Conservation (phyloP, 2,888 invertebrate genomes). For the Acanthococcus lagerstroemiae region DNA sequence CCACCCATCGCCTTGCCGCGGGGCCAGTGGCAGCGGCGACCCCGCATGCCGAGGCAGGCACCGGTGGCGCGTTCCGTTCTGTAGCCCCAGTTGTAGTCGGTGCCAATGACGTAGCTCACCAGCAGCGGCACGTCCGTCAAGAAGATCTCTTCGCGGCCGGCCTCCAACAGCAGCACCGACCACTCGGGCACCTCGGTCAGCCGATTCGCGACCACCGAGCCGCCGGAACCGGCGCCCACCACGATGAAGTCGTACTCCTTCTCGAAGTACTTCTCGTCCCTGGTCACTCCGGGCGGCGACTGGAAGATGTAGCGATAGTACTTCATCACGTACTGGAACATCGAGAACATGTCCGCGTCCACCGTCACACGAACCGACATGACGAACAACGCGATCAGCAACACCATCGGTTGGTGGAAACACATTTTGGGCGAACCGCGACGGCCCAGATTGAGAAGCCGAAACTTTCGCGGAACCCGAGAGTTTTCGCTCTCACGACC, state of each 20-base stretch:
- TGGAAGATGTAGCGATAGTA: conserved; percentile 22
- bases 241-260: conserved; percentile 43
- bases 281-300: conserved; percentile 8
- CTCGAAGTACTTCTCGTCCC: conserved; percentile 34
- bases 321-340: conserved; percentile 14
- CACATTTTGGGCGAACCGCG: conserved; percentile 8
- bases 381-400: not conserved
- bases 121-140: conserved; percentile 45
- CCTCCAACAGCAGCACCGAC: conserved; percentile 45
- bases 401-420: conserved; percentile 7
- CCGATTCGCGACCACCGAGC: conserved; percentile 47
- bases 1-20: conserved; percentile 47
- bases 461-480: too few relatives aligned
- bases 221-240: conserved; percentile 50
- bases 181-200: conserved; percentile 45
- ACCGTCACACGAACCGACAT: conserved; percentile 7
- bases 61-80: conserved; percentile 44
- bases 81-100: conserved; percentile 43
- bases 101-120: conserved; percentile 40
- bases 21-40: conserved; percentile 41
- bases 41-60: conserved; percentile 38
- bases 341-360: conserved; percentile 1
- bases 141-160: conserved; percentile 45
- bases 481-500: too few relatives aligned
- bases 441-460: too few relatives aligned